Evolutionary conservation across 2,113 vertebrate genomes (phyloP).

Genomic region (Centropristis striata): DNA sequence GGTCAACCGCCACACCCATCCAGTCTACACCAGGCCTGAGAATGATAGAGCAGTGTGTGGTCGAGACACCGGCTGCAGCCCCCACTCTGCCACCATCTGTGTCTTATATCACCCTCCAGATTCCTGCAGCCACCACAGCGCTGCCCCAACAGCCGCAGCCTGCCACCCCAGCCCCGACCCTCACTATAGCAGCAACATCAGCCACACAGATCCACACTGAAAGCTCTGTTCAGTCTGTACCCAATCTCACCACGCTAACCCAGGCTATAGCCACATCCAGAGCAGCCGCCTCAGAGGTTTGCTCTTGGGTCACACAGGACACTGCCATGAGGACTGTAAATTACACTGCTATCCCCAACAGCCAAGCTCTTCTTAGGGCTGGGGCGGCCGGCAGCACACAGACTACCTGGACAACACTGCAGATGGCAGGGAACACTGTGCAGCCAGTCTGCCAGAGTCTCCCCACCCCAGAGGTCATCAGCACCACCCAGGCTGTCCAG

Average conservation of each 20-base stretch:
- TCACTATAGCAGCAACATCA: constrained; percentile 64
- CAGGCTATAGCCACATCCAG: constrained; percentile 48
- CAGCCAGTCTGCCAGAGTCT: constrained; percentile 93
- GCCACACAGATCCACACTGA: constrained; percentile 51
- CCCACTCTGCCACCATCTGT: constrained; percentile 79
- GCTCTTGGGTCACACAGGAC: constrained; percentile 57
- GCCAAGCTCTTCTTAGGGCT: constrained; percentile 73
- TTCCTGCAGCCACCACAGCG: constrained; percentile 75
- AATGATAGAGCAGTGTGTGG: constrained; percentile 82
- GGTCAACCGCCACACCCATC: constrained; percentile 82
- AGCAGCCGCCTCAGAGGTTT: constrained; percentile 42
- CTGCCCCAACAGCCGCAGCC: constrained; percentile 74
- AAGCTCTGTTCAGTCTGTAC: constrained; percentile 27
- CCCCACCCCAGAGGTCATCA: constrained; percentile 68
- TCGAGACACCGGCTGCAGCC: constrained; percentile 63
- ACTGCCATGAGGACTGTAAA: constrained; percentile 59
- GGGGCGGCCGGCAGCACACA: constrained; percentile 90
- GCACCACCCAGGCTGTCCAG: constrained; percentile 69
- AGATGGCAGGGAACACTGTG: constrained; percentile 94
- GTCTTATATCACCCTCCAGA: constrained; percentile 85
- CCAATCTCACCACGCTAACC: constrained; percentile 45
- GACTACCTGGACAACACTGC: constrained; percentile 97
- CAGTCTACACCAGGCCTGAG: constrained; percentile 84
- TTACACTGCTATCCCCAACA: constrained; percentile 75
- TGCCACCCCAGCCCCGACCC: constrained; percentile 55